Conservation (phyloP, 2,797 vertebrate genomes). For the Pangasius krempfi region DNA sequence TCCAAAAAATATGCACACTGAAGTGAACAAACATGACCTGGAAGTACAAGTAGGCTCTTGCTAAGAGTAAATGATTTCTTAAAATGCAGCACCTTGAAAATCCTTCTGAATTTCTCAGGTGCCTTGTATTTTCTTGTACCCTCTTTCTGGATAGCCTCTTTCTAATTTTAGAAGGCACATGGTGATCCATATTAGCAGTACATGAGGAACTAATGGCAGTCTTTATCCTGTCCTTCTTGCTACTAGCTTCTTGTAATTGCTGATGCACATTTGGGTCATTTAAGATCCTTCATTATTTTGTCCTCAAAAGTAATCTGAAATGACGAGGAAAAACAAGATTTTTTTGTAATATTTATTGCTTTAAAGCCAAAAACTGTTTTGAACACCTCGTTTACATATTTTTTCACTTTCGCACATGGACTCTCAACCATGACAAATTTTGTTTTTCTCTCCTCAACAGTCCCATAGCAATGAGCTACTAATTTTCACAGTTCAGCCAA, state of each 20-base stretch:
- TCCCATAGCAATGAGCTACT: constrained; percentile 94
- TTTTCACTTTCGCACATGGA: background rate
- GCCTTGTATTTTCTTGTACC: background rate
- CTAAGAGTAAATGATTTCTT: background rate
- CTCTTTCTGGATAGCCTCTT: background rate
- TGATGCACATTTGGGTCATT: background rate
- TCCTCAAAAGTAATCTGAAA: background rate
- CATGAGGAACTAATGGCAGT: background rate
- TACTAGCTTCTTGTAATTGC: background rate
- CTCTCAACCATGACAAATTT: background rate
- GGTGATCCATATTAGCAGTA: background rate
- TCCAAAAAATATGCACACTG: background rate
- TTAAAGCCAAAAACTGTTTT: background rate
- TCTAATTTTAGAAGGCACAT: background rate
- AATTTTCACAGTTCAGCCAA: constrained; percentile 90
- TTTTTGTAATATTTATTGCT: background rate
- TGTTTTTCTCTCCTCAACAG: constrained; percentile 67
- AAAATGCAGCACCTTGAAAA: background rate
- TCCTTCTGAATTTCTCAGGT: background rate
- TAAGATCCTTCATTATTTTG: background rate
- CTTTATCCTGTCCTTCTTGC: background rate
- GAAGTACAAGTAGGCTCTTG: background rate
- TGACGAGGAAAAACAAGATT: background rate
- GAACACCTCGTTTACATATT: background rate
- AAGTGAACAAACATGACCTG: background rate